Percentiles rank a stretch among this genome's conserved stretches.
Evolutionary conservation across 2,888 invertebrate genomes (phyloP).

Genomic region (Cosmia trapezina): DNA sequence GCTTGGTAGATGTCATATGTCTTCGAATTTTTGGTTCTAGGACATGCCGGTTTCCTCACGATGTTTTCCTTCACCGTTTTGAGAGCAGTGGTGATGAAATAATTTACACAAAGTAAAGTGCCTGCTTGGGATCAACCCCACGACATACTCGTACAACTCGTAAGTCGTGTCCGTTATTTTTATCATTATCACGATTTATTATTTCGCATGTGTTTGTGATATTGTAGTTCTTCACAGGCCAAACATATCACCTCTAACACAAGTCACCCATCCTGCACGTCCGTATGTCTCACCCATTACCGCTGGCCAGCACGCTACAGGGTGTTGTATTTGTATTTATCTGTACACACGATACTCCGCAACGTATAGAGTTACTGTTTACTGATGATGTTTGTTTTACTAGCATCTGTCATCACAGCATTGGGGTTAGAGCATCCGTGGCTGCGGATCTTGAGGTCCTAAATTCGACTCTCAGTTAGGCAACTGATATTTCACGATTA

Average conservation of each 20-base stretch:
- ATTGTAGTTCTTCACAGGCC: background rate
- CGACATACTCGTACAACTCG: too few species aligned
- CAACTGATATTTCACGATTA: background rate
- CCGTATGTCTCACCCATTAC: conserved; percentile 59
- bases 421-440: background rate
- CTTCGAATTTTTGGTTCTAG: too few species aligned
- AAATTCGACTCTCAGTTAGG: background rate
- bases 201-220: too few species aligned
- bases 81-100: too few species aligned
- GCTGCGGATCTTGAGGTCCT: background rate
- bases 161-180: too few species aligned
- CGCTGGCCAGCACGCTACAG: conserved; percentile 44
- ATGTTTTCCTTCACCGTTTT: too few species aligned
- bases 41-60: too few species aligned
- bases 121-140: too few species aligned
- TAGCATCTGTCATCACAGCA: conserved; percentile 42
- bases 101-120: too few species aligned
- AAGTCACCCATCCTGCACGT: background rate
- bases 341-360: conserved; percentile 59
- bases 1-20: too few species aligned
- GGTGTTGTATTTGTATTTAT: conserved; percentile 67
- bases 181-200: background rate
- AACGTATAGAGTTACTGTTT: conserved; percentile 64
- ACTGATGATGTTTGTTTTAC: conserved; percentile 46
- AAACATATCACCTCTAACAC: background rate